These are phyloP conservation scores for Gulo gulo DNA, from an alignment of 2,113 vertebrate genomes.

Conservation along the genomic window DNA sequence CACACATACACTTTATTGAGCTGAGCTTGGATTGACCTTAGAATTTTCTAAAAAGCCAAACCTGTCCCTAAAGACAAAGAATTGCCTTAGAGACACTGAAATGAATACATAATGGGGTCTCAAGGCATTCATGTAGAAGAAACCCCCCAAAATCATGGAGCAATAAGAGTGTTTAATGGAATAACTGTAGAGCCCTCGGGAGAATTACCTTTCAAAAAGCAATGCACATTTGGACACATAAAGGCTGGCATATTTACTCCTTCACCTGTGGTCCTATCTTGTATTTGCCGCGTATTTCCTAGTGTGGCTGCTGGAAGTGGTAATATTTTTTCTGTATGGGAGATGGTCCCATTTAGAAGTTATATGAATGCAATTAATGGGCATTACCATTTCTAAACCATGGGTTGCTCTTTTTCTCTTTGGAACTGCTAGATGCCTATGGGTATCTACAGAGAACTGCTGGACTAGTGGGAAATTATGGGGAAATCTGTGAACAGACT, in stretches of 20 bases:
- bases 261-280: not conserved
- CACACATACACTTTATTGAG: not conserved
- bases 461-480: constrained; percentile 22
- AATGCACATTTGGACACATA: not conserved
- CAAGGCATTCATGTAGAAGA: no score
- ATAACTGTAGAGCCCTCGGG: not conserved
- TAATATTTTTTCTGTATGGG: not conserved
- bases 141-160: no score
- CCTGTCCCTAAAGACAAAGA: not conserved
- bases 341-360: not conserved
- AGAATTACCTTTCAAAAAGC: not conserved
- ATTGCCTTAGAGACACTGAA: not conserved
- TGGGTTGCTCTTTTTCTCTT: not conserved
- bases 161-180: no score
- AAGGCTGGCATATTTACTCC: not conserved
- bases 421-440: constrained; percentile 20
- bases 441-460: constrained; percentile 34
- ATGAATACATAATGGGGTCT: no score
- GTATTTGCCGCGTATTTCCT: not conserved
- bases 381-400: not conserved
- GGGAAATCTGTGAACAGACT: constrained; percentile 63
- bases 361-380: not conserved
- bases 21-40: not conserved
- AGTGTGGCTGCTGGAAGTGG: not conserved
- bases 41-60: constrained; percentile 11